A percentile compares a stretch with the other conserved stretches of the same genome.
Evolutionary conservation across 2,797 vertebrate species (phyloP).

Genomic region (Bovichtus variegatus): DNA sequence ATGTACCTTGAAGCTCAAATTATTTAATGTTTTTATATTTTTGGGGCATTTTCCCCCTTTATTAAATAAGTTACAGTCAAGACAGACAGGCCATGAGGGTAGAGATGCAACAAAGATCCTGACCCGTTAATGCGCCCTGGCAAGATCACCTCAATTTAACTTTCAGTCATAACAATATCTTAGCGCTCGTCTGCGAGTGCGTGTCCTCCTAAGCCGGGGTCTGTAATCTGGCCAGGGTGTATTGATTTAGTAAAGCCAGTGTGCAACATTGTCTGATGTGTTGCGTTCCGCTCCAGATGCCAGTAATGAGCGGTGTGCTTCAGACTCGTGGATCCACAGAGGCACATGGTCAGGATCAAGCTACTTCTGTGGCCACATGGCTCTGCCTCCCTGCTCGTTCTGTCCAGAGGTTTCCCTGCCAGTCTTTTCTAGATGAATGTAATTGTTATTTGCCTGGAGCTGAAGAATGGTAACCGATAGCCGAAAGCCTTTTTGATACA

Average conservation of each 20-base stretch:
- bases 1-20: no score
- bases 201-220: background rate
- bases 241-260: conserved; percentile 60
- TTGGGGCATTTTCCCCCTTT: background rate
- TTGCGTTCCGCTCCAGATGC: conserved; percentile 56
- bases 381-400: background rate
- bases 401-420: background rate
- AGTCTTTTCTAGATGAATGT: background rate
- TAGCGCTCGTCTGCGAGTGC: background rate
- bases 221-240: conserved; percentile 26
- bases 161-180: conserved; percentile 15
- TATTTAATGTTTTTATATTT: no score
- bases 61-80: background rate
- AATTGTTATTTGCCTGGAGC: background rate
- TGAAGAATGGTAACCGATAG: background rate
- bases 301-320: conserved; percentile 60
- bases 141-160: background rate
- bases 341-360: conserved; percentile 46
- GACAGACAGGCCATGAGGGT: background rate
- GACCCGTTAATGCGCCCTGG: background rate
- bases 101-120: background rate
- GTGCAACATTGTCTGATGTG: conserved; percentile 53
- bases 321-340: conserved; percentile 39
- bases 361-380: conserved; percentile 24
- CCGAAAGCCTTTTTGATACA: background rate